Base-by-base conservation (phyloP, 2,113 vertebrate genomes). In the Paramisgurnus dabryanus region DNA sequence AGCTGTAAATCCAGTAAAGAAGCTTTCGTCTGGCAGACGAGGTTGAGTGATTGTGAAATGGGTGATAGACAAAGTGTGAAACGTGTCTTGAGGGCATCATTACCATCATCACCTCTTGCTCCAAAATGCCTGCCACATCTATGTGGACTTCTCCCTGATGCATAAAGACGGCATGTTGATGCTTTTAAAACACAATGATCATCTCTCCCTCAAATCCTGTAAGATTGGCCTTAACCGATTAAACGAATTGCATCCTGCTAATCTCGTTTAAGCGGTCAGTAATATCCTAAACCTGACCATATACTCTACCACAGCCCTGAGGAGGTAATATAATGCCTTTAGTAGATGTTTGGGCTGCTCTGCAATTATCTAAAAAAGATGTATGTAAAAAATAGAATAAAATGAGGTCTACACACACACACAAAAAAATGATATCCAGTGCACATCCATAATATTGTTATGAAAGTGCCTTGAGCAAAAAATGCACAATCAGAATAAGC, bases 141-240 rank as follows among this genome's bases (percentile, higher is more conserved):
- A 18, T 53, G 45, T 39, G 47, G 64, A 45, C n/a, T 41, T 50
- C 67, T 64, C 60, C n/a, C 39, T 22, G 34, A 10, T 50, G 15
- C 15, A 57, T 55, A 40, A 22, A 7, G 68, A 47, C 27, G 68
- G 40, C 58, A 41, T 80, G 78, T 72, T 71, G 70, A 65, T 41
- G 61, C 11, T 70, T 45, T 50, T 63, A 41, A 61, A 72, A 70
- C 45, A 80, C 53, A 50, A 45, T 50, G 57, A 63, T 72, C 67
- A 41, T 67, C 58, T 40, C 68, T 73, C 74, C 67, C 72, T 55
- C 34, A 57, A 88, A 90, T 90, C 88, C 88, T 87, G 85, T 89
- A 88, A 89, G 60, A 85, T 84, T 70, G 71, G 85, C 60, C 70
- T 69, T 65, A 79, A 67, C 78, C n/a, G 53, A 83, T 76, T 6